A percentile compares a stretch with the other conserved stretches of the same genome.
These are phyloP conservation scores for Eolophus roseicapilla DNA, from an alignment of 2,113 vertebrate species.

Conservation along the genomic window DNA sequence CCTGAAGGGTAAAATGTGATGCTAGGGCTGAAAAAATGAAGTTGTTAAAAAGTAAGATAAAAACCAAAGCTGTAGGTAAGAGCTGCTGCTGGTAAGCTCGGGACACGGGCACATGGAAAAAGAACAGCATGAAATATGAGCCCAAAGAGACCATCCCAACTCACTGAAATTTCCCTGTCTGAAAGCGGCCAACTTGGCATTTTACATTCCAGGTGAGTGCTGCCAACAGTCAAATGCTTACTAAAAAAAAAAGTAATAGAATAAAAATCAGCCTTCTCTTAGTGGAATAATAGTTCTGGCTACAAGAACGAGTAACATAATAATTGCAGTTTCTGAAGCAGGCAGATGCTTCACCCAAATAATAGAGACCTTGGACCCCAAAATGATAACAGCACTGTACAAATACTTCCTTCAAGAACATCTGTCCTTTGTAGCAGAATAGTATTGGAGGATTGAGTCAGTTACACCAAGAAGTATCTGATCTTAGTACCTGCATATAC, in stretches of 20 bases:
- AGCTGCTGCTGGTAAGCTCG: background rate
- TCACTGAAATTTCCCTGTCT: conserved; percentile 45
- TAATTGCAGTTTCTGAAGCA: background rate
- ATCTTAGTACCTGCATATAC: background rate
- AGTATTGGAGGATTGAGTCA: background rate
- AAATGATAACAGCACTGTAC: background rate
- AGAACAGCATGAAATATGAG: conserved; percentile 44
- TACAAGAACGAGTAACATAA: background rate
- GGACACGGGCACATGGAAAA: conserved; percentile 6
- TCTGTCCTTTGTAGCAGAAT: background rate
- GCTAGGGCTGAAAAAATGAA: background rate
- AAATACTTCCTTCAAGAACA: background rate
- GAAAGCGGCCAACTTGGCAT: conserved; percentile 48
- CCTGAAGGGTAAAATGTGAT: background rate
- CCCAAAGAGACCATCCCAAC: conserved; percentile 23
- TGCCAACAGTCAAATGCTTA: conserved; percentile 43
- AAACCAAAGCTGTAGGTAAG: conserved; percentile 29
- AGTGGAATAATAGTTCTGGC: background rate
- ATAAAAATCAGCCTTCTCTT: background rate
- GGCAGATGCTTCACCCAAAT: background rate
- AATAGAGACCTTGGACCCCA: background rate
- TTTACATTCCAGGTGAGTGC: background rate
- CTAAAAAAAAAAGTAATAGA: background rate
- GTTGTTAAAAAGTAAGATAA: background rate
- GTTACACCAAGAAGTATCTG: background rate